Percentiles rank a stretch among this genome's conserved stretches.
Conservation (phyloP, 2,113 vertebrate species). For the Mus spicilegus region DNA sequence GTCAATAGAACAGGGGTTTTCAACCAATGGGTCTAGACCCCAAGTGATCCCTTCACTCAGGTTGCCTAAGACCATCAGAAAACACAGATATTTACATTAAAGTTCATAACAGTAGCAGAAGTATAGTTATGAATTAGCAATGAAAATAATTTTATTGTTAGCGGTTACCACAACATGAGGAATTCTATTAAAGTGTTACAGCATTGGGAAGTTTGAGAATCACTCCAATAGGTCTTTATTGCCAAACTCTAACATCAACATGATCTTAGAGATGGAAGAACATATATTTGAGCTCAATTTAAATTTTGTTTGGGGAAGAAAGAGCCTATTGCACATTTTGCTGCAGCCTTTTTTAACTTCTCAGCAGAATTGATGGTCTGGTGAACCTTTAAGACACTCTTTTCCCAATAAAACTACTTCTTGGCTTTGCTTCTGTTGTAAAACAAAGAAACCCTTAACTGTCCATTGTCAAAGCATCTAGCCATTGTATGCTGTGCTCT, state of each 20-base stretch:
- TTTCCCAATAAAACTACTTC: conserved; percentile 34
- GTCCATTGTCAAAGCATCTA: not conserved
- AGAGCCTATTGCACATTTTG: not conserved
- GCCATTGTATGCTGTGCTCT: not conserved
- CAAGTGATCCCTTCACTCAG: not conserved
- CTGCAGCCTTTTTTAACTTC: not conserved
- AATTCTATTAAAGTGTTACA: not conserved
- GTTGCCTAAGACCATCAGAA: not conserved
- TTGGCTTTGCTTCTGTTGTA: conserved; percentile 63
- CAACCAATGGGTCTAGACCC: not conserved
- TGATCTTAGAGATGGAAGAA: not conserved
- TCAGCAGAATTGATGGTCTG: conserved; percentile 75
- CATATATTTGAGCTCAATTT: not conserved
- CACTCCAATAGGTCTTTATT: not conserved
- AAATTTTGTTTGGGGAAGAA: not conserved
- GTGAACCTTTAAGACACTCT: conserved; percentile 56
- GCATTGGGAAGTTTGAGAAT: not conserved
- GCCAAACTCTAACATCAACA: conserved; percentile 21
- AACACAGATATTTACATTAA: not conserved
- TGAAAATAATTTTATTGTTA: not conserved
- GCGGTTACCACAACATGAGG: not conserved
- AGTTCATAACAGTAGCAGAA: not conserved
- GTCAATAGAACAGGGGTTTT: not conserved
- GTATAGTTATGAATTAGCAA: not conserved
- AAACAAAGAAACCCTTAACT: not conserved